These are phyloP conservation scores for Triops longicaudatus DNA, from an alignment of 1,140 invertebrate species.

Conservation along the genomic window DNA sequence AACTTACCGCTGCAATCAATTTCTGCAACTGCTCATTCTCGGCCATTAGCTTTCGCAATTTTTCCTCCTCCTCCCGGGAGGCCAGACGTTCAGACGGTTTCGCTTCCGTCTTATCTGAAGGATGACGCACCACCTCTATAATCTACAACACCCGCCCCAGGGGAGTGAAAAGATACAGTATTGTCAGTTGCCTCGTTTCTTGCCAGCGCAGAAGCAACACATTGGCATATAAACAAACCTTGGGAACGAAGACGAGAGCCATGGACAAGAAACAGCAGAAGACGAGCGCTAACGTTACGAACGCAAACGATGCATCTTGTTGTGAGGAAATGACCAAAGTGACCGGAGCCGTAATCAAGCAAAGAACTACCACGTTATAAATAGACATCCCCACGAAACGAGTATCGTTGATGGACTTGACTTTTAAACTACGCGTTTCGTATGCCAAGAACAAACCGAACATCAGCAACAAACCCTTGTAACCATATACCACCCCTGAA, in stretches of 20 bases:
- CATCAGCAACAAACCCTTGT: slow-evolving; percentile 91
- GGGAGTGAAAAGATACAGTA: slow-evolving; percentile 30
- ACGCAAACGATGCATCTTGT: slow-evolving; percentile 93
- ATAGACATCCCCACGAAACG: slow-evolving; percentile 98
- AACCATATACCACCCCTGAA: slow-evolving; percentile 83
- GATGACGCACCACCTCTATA: slow-evolving; percentile 73
- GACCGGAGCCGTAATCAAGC: slow-evolving; percentile 93
- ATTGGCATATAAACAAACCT: slow-evolving; percentile 50
- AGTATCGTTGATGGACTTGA: slow-evolving; percentile 88
- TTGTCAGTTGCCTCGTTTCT: slow-evolving; percentile 6
- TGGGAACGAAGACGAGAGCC: slow-evolving; percentile 93
- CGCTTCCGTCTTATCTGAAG: slow-evolving; percentile 64
- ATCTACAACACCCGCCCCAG: slow-evolving; percentile 47
- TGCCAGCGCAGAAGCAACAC: neutral
- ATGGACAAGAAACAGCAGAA: slow-evolving; percentile 96
- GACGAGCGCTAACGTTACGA: slow-evolving; percentile 87
- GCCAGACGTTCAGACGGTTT: slow-evolving; percentile 64
- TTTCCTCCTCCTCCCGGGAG: slow-evolving; percentile 91
- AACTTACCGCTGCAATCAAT: slow-evolving; percentile 75
- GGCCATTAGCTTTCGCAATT: slow-evolving; percentile 80
- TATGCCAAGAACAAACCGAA: slow-evolving; percentile 96
- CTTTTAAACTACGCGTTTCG: slow-evolving; percentile 91
- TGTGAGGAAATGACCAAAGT: slow-evolving; percentile 93
- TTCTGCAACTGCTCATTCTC: slow-evolving; percentile 95
- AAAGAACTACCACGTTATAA: slow-evolving; percentile 97